Conservation (phyloP, 30 jellyfish, hydroid and myxozoan species). For the Calvadosia cruxmelitensis region DNA sequence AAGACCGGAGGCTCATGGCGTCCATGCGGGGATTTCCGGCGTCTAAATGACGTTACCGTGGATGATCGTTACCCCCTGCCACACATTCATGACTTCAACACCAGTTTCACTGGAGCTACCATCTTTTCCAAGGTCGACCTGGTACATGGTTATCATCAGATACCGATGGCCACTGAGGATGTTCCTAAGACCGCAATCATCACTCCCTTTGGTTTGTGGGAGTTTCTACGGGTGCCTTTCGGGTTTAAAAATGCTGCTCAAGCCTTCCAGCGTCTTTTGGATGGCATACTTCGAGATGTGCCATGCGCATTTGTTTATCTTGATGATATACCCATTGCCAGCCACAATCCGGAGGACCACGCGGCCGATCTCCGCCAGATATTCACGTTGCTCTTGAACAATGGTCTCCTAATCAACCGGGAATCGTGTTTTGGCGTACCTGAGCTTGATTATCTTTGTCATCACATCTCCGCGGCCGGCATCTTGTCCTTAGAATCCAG, state of each 20-base stretch:
- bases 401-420: too few relatives aligned
- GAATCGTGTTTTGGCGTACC: too few relatives aligned
- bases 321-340: too few relatives aligned
- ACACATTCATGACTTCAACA: not conserved
- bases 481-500: too few relatives aligned
- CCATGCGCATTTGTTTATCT: not conserved
- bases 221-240: not conserved
- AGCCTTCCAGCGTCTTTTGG: constrained; percentile 3
- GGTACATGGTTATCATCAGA: not conserved
- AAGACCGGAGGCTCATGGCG: too few relatives aligned
- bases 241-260: constrained; percentile 9
- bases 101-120: constrained; percentile 1
- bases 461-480: too few relatives aligned
- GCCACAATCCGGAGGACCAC: too few relatives aligned
- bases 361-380: too few relatives aligned
- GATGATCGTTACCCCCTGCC: constrained; percentile 6
- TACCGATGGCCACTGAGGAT: not conserved
- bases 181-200: not conserved
- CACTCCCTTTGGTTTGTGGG: constrained; percentile 2
- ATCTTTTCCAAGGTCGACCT: not conserved
- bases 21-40: too few relatives aligned
- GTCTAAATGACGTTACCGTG: too few relatives aligned
- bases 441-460: too few relatives aligned
- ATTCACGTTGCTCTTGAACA: too few relatives aligned
- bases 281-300: not conserved